These are phyloP conservation scores for Erebia palarica DNA, from an alignment of 2,888 invertebrate genomes.

Conservation along the genomic window DNA sequence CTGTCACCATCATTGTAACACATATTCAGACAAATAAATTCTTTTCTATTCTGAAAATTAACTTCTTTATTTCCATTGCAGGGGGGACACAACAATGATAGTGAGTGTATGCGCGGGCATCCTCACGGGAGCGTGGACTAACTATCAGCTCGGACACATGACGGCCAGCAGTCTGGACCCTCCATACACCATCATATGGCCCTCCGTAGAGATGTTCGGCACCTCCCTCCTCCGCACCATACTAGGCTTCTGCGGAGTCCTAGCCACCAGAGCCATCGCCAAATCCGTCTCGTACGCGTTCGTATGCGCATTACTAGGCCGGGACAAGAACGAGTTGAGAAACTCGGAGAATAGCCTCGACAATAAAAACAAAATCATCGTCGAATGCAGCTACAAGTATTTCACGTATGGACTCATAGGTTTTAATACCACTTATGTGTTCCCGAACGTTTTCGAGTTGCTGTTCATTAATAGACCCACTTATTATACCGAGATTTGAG, in stretches of 20 bases:
- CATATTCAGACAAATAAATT: too few relatives aligned
- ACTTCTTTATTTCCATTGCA: conserved; percentile 67
- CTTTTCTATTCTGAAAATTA: too few relatives aligned
- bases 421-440: conserved; percentile 88
- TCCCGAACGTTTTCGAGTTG: conserved; percentile 89
- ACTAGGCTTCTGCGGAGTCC: conserved; percentile 89
- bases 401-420: conserved; percentile 91
- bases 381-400: conserved; percentile 93
- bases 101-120: conserved; percentile 91
- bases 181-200: conserved; percentile 91
- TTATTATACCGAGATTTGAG: conserved; percentile 92
- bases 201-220: conserved; percentile 87
- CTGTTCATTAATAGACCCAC: conserved; percentile 90
- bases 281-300: conserved; percentile 87
- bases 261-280: conserved; percentile 85
- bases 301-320: conserved; percentile 86
- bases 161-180: conserved; percentile 83
- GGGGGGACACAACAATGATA: conserved; percentile 95
- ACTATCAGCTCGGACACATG: conserved; percentile 90
- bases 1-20: too few relatives aligned
- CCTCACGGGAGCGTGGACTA: conserved; percentile 91
- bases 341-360: conserved; percentile 85
- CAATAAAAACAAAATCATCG: conserved; percentile 87
- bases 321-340: conserved; percentile 85
- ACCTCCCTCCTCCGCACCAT: conserved; percentile 86